These are phyloP conservation scores for Heliconius hermathena DNA, from an alignment of 1,140 invertebrate species.

Conservation along the genomic window DNA sequence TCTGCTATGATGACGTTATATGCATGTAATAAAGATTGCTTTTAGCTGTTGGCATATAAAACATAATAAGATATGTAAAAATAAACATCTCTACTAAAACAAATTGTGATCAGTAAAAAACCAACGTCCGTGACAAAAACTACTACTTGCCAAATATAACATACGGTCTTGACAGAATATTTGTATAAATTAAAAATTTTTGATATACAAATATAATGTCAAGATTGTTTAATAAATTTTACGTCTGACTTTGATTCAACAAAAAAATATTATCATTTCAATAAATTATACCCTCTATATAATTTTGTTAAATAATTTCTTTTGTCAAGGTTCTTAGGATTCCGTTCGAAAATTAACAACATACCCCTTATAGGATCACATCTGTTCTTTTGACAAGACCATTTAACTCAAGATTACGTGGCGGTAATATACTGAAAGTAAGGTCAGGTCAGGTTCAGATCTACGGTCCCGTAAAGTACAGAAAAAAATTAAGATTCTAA, in stretches of 20 bases:
- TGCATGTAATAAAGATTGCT: conserved; percentile 14
- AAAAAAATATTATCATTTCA: background rate
- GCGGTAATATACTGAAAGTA: too few species aligned
- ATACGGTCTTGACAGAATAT: conserved; percentile 2
- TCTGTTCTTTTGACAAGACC: too few species aligned
- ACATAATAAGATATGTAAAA: conserved; percentile 9
- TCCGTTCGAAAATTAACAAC: too few species aligned
- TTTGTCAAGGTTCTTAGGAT: too few species aligned
- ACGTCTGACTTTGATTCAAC: background rate
- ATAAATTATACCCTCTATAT: too few species aligned
- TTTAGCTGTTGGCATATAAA: conserved; percentile 10
- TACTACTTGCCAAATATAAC: conserved; percentile 7
- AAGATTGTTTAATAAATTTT: background rate
- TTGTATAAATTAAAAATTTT: background rate
- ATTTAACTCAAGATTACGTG: too few species aligned
- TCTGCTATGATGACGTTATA: background rate
- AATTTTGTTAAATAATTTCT: too few species aligned
- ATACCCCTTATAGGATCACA: too few species aligned
- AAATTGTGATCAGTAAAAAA: background rate
- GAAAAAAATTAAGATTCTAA: too few species aligned
- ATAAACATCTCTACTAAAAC: conserved; percentile 6
- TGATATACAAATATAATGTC: background rate
- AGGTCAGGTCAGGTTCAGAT: too few species aligned
- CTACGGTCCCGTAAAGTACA: too few species aligned
- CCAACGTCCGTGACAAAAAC: conserved; percentile 1